Conservation (phyloP, 2,113 vertebrate genomes). For the Brachypteracias leptosomus region DNA sequence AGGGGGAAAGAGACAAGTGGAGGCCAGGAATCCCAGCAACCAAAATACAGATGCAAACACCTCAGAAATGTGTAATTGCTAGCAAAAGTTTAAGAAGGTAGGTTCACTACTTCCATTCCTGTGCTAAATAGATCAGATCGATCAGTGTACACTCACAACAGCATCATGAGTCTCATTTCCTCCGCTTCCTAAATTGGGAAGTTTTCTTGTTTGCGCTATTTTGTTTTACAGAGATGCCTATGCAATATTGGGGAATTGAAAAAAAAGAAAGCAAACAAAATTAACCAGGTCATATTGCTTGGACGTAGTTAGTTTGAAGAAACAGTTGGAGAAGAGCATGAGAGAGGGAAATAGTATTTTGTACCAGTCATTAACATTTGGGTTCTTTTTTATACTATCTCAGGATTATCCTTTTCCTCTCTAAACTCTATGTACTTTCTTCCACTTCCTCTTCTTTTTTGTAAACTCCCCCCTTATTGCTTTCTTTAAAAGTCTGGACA, state of each 20-base stretch:
- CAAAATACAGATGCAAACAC: constrained; percentile 19
- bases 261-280: not conserved
- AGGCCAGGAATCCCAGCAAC: constrained; percentile 53
- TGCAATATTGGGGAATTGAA: not conserved
- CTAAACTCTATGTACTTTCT: not conserved
- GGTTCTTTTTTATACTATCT: not conserved
- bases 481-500: not conserved
- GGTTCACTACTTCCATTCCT: not conserved
- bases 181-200: not conserved
- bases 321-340: not conserved
- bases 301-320: not conserved
- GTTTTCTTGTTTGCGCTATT: not conserved
- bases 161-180: not conserved
- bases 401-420: not conserved
- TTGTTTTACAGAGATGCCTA: not conserved
- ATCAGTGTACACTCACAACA: not conserved
- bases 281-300: not conserved
- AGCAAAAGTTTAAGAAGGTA: not conserved
- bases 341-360: not conserved
- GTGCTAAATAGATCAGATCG: not conserved
- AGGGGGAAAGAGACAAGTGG: not conserved
- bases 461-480: not conserved
- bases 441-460: not conserved
- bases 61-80: constrained; percentile 8
- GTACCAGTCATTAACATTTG: not conserved